Evolutionary conservation across 2,797 vertebrate genomes (phyloP), one percentile per base, ranked within the genome.

Genomic region (Pangasius djambal): DNA sequence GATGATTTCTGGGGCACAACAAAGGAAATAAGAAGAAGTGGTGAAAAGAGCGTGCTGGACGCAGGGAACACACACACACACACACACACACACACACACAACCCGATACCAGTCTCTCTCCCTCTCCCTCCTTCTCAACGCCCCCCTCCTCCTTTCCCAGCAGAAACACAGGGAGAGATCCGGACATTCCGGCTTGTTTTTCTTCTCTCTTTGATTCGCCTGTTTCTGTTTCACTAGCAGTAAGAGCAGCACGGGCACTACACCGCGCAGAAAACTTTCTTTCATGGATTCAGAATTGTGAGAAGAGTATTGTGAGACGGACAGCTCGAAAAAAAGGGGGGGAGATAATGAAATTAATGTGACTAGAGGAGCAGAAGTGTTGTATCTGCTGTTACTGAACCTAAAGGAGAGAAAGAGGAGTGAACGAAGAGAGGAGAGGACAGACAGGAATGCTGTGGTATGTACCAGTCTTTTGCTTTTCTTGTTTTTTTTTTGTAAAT

Each of bases 11-110:
- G 89, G 87, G 94, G 95, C 95, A 95, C 94, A 96, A 97, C 96
- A 96, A 96, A 97, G 96, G 95, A 95, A 96, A 96, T 94, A 95
- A 95, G 95, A 95, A 95, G 95, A 95, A 95, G 94, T 95, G 96
- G 94, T 88, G 93, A 92, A 94, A 95, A 96, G 96, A 96, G 95
- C 95, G 96, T 96, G 96, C 93, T 93, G 94, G 94, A 94, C 81
- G 93, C 91, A 94, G 95, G 94, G 92, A 93, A 93, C 95, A 93
- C 93, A 93, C 94, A 92, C 48, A 93, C 95, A 94, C 93, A 93
- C 94, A 93, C 95, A 94, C 93, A 93, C 94, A 92, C 48, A 93
- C 93, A 93, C 94, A 82, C 78, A 61, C 50, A 79, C 50, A 37
- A 82, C 59, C 59, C 82, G 82, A 83, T 31, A 83, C 59, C 82